Evolutionary conservation across 1,140 invertebrate species (phyloP).

Genomic region (Philopotamus ludificatus): DNA sequence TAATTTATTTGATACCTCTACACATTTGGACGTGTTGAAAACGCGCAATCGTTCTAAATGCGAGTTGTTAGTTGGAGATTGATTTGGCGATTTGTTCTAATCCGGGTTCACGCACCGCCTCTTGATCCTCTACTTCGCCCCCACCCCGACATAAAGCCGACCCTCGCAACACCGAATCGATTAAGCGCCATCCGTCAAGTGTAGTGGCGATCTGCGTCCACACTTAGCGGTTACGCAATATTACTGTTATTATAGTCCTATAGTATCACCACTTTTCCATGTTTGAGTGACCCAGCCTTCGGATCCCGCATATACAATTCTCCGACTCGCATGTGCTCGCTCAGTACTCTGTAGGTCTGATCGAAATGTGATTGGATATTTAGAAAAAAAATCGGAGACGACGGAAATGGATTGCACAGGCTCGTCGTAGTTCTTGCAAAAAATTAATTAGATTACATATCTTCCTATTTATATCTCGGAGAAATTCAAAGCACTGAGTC

Average conservation of each 20-base stretch:
- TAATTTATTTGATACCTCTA: neutral
- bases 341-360: neutral
- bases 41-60: slow-evolving; percentile 7
- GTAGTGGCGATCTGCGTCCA: neutral
- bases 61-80: slow-evolving; percentile 16
- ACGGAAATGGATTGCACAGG: no score
- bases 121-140: slow-evolving; percentile 5
- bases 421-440: no score
- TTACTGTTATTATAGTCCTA: neutral
- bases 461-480: no score
- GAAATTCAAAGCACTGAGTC: no score
- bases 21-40: neutral
- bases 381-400: slow-evolving; percentile 3
- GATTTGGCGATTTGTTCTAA: slow-evolving; percentile 28
- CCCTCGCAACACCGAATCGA: slow-evolving; percentile 5
- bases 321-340: neutral
- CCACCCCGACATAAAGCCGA: neutral
- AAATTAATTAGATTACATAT: no score
- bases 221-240: neutral
- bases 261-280: neutral
- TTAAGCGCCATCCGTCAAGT: neutral
- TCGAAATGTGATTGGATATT: slow-evolving; percentile 17
- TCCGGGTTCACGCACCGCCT: slow-evolving; percentile 2
- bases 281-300: neutral
- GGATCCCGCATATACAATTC: slow-evolving; percentile 5